These are phyloP conservation scores for Struthio camelus DNA, from an alignment of 2,113 vertebrate species.

Conservation along the genomic window DNA sequence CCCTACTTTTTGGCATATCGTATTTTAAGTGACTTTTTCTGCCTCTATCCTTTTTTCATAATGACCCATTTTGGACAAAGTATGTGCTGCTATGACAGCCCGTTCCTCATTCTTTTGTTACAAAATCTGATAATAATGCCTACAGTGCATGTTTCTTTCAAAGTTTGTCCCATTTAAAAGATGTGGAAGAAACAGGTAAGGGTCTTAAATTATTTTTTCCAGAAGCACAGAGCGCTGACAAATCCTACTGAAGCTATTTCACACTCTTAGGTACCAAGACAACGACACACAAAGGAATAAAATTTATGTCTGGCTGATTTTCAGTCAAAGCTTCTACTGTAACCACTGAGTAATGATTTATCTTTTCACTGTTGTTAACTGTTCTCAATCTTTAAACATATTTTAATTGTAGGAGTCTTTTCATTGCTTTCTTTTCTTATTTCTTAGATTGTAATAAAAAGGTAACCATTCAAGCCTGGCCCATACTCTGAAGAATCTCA, in stretches of 20 bases:
- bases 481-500: not conserved
- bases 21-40: not conserved
- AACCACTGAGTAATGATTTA: not conserved
- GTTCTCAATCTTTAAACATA: not conserved
- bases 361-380: not conserved
- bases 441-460: not conserved
- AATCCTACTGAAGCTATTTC: not conserved
- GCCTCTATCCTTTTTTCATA: not conserved
- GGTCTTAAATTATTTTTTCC: not conserved
- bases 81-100: not conserved
- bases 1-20: not conserved
- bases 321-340: not conserved
- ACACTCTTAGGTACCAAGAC: not conserved
- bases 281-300: not conserved
- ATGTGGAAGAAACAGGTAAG: not conserved
- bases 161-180: not conserved
- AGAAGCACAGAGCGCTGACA: not conserved
- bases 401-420: not conserved
- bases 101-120: not conserved
- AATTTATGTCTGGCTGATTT: not conserved
- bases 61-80: not conserved
- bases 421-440: not conserved
- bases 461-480: not conserved
- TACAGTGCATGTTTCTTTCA: not conserved
- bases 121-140: not conserved